Evolutionary conservation across 2,797 vertebrate genomes (phyloP).

Genomic region (Amniataba percoides): DNA sequence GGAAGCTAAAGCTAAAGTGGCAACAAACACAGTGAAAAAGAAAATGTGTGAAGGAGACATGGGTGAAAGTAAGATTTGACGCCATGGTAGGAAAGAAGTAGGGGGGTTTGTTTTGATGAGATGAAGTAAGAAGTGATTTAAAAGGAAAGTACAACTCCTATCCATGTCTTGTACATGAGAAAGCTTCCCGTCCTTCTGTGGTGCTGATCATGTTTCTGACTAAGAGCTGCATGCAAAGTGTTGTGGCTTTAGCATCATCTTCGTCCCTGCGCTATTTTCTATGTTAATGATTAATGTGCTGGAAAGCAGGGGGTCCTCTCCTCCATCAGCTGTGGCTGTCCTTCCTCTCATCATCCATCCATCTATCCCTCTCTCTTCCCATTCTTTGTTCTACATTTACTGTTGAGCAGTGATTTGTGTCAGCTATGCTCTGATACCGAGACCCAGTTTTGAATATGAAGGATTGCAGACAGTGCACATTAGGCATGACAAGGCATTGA

Average conservation of each 20-base stretch:
- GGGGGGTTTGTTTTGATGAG: constrained; percentile 15
- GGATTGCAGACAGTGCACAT: constrained; percentile 60
- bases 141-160: background rate
- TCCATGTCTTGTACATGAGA: background rate
- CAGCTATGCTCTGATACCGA: constrained; percentile 67
- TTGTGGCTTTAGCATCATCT: constrained; percentile 68
- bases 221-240: constrained; percentile 52
- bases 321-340: constrained; percentile 72
- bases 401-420: constrained; percentile 70
- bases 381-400: constrained; percentile 66
- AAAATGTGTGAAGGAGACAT: constrained; percentile 7
- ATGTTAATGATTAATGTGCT: constrained; percentile 84
- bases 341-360: constrained; percentile 61
- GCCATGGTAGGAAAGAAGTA: background rate
- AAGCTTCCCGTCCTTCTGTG: background rate
- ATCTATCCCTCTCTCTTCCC: constrained; percentile 40
- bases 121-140: constrained; percentile 9
- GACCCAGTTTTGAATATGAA: constrained; percentile 65
- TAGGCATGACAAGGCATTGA: constrained; percentile 54
- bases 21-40: constrained; percentile 10
- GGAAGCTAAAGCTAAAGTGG: constrained; percentile 4
- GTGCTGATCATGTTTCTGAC: constrained; percentile 28
- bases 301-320: constrained; percentile 66
- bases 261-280: constrained; percentile 57
- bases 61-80: constrained; percentile 18